A percentile compares a stretch with the other conserved stretches of the same genome.
Evolutionary conservation across 92 coral and sea anemone genomes (phyloP).

Genomic region (Zoanthus sociatus): DNA sequence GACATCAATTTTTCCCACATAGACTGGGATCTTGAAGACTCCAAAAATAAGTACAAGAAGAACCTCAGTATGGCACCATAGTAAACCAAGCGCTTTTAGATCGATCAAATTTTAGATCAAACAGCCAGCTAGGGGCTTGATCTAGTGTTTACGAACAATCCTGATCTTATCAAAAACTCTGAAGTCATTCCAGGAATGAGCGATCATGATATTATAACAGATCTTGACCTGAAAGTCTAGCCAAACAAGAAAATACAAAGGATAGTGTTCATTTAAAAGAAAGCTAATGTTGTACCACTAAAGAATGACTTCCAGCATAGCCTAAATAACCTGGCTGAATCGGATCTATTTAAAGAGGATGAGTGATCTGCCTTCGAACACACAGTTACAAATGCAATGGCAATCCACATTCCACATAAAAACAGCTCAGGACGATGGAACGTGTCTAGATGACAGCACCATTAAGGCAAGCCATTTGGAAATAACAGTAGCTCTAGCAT

Average conservation of each 20-base stretch:
- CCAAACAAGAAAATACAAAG: background rate
- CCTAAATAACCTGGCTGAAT: too few relatives aligned
- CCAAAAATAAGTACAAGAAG: slow-evolving; percentile 47
- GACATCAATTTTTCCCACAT: slow-evolving; percentile 53
- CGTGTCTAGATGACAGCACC: slow-evolving; percentile 25
- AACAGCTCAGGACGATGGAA: slow-evolving; percentile 44
- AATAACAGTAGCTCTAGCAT: slow-evolving; percentile 14
- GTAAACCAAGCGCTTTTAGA: slow-evolving; percentile 49
- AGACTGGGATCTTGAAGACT: slow-evolving; percentile 48
- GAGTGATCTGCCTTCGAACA: slow-evolving; percentile 30
- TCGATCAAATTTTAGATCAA: background rate
- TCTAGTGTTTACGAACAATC: background rate
- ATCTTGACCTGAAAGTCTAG: background rate
- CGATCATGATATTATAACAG: background rate
- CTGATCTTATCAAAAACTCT: background rate
- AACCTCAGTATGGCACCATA: slow-evolving; percentile 53
- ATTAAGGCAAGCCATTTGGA: slow-evolving; percentile 6
- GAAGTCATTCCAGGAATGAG: background rate
- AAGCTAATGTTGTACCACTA: slow-evolving; percentile 15
- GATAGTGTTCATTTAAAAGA: background rate
- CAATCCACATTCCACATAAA: slow-evolving; percentile 23
- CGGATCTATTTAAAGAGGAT: background rate
- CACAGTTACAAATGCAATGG: slow-evolving; percentile 1
- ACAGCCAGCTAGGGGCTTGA: background rate
- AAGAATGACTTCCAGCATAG: background rate